phyloP scores from a whole-genome alignment of 1,140 invertebrate genomes.

The Zaprionus camerounensis region DNA sequence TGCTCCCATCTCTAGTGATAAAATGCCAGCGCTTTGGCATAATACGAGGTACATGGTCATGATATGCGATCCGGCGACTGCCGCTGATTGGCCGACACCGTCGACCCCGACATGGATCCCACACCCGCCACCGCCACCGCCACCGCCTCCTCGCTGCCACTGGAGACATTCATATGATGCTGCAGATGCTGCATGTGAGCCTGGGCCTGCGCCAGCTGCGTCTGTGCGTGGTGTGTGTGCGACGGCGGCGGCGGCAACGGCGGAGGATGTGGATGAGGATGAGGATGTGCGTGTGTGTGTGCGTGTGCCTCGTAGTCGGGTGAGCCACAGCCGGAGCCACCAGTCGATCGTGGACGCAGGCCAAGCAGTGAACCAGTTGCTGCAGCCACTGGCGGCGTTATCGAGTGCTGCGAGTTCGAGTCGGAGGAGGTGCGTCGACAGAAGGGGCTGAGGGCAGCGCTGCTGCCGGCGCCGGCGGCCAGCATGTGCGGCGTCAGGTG shows the following conservation, averaged over 20 bases:
- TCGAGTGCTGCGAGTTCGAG: slow-evolving; percentile 81
- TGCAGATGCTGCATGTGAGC: slow-evolving; percentile 15
- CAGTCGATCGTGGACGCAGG: neutral
- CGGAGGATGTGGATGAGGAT: neutral
- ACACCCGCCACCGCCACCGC: neutral
- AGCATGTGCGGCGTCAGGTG: slow-evolving; percentile 75
- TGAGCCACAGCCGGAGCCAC: slow-evolving; percentile 44
- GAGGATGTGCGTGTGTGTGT: too few species aligned
- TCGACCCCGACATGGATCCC: slow-evolving; percentile 4
- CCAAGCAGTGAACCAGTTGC: slow-evolving; percentile 17
- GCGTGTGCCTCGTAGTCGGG: slow-evolving; percentile 43
- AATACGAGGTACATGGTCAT: slow-evolving; percentile 83
- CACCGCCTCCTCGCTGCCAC: slow-evolving; percentile 8
- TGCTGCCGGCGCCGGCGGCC: slow-evolving; percentile 41
- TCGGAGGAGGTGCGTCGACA: slow-evolving; percentile 81
- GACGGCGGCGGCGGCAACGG: neutral
- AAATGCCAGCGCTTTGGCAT: slow-evolving; percentile 79
- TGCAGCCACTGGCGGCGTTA: slow-evolving; percentile 75
- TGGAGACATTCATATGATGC: neutral
- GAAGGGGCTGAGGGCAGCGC: slow-evolving; percentile 71
- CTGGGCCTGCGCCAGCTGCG: slow-evolving; percentile 12
- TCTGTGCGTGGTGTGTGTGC: neutral
- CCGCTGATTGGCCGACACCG: slow-evolving; percentile 36
- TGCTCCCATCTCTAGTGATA: slow-evolving; percentile 58
- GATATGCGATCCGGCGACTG: slow-evolving; percentile 78